Base-by-base conservation (phyloP, 2,888 invertebrate species). In the Atrina japonica region DNA sequence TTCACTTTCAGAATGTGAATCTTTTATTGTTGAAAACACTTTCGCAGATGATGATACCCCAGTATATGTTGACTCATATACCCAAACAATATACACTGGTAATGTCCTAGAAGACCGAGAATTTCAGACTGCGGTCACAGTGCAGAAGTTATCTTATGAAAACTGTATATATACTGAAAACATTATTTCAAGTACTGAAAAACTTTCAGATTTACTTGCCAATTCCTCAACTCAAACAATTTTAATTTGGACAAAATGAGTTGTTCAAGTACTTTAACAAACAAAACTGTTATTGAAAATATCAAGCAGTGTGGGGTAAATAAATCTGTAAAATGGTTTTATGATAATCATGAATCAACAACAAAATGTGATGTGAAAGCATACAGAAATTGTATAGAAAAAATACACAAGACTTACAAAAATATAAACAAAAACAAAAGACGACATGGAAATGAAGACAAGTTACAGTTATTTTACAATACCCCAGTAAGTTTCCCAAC, bases 361-460 rank as follows among this genome's bases (percentile, higher is more conserved):
- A 11, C 21, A 29, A 68, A 60, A 68, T 50, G 50, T 59, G 61
- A 52, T 52, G 23, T 49, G 21, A 60, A 27, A 60, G 68, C 68
- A 27, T 68, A 60, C 43, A 52, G 43, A 18, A 30, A 60, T 60
- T 60, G 52, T n/a, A 53, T 68, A 30, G 55, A 61, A n/a, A 68
- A 68, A 60, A 35, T 60, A 21, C 50, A 60, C 53, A 49, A 60
- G 43, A 60, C 52, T 30, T 68, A 68, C 60, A 68, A 60, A 68
- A 29, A 52, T 43, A 41, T 68, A 43, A 68, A 60, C 52, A 60
- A 68, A 68, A 68, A 60, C 50, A 61, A 68, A 60, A 27, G 41
- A 61, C 60, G 53, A 60, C 52, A n/a, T 60, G 60, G 60, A 16
- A 41, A 68, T 27, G 45, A 35, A 27, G 60, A 68, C 41, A 29